These are phyloP conservation scores for Cardiocondyla obscurior DNA, from an alignment of 1,140 invertebrate genomes.

Conservation along the genomic window DNA sequence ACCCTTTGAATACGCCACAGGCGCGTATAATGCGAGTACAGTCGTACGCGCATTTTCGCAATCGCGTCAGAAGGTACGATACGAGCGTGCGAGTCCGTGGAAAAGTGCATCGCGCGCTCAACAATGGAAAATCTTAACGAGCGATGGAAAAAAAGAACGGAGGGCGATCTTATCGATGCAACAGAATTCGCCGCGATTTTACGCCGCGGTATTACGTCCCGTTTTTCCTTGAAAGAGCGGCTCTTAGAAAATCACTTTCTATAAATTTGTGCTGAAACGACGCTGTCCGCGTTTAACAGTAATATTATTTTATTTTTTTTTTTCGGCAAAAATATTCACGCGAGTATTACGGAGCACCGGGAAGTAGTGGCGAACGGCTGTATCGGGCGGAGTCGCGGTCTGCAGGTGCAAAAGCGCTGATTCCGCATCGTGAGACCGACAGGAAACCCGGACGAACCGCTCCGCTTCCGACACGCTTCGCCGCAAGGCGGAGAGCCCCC, in stretches of 20 bases:
- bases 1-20: conserved; percentile 51
- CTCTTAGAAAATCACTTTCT: background rate
- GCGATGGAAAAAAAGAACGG: background rate
- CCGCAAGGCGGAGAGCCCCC: background rate
- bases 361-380: background rate
- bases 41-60: conserved; percentile 26
- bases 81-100: conserved; percentile 3
- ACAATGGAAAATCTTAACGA: conserved; percentile 29
- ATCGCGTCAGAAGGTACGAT: background rate
- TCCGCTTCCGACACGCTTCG: conserved; percentile 51
- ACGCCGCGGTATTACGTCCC: background rate
- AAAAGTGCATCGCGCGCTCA: conserved; percentile 33
- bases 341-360: background rate
- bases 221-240: conserved; percentile 10
- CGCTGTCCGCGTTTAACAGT: background rate
- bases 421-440: conserved; percentile 41
- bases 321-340: background rate
- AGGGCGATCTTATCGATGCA: conserved; percentile 19
- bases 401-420: background rate
- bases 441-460: conserved; percentile 31
- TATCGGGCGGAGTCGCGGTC: background rate
- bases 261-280: background rate
- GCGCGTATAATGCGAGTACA: conserved; percentile 32
- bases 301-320: background rate
- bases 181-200: background rate